These are phyloP conservation scores for Agrotis puta DNA, from an alignment of 2,888 invertebrate species.

Conservation along the genomic window DNA sequence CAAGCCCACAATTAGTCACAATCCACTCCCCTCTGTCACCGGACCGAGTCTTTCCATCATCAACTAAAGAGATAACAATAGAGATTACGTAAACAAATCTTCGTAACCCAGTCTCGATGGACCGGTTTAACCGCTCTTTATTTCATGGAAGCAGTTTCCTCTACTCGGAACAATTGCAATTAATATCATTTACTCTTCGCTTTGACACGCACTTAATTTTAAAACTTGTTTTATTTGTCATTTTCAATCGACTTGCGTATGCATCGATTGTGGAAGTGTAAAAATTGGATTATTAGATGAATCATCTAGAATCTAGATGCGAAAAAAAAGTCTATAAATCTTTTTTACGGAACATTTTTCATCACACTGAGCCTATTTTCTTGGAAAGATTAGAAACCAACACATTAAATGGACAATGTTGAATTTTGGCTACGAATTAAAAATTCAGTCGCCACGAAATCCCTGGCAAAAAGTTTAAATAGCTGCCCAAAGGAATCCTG, in stretches of 20 bases:
- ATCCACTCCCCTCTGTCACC: neutral
- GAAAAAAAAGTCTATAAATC: neutral
- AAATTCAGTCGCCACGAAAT: neutral
- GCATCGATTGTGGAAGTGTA: neutral
- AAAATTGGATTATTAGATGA: conserved; percentile 4
- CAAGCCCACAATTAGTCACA: neutral
- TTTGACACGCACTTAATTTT: conserved; percentile 51
- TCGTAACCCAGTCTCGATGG: conserved; percentile 29
- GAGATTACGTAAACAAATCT: conserved; percentile 38
- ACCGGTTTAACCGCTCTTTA: conserved; percentile 62
- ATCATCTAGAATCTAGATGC: neutral
- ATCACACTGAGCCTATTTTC: neutral
- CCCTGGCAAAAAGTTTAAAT: neutral
- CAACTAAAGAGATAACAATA: conserved; percentile 33
- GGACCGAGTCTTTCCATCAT: neutral
- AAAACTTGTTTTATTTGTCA: conserved; percentile 29
- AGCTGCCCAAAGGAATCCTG: too few relatives aligned
- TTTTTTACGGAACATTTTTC: neutral
- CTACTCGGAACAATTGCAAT: conserved; percentile 55
- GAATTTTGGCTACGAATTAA: neutral
- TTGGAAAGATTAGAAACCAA: neutral
- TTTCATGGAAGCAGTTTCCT: conserved; percentile 59
- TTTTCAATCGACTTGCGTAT: conserved; percentile 9
- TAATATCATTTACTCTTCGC: conserved; percentile 46
- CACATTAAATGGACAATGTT: too few relatives aligned